Conservation (phyloP, 2,797 vertebrate species). For the Oreonectes daqikongensis region DNA sequence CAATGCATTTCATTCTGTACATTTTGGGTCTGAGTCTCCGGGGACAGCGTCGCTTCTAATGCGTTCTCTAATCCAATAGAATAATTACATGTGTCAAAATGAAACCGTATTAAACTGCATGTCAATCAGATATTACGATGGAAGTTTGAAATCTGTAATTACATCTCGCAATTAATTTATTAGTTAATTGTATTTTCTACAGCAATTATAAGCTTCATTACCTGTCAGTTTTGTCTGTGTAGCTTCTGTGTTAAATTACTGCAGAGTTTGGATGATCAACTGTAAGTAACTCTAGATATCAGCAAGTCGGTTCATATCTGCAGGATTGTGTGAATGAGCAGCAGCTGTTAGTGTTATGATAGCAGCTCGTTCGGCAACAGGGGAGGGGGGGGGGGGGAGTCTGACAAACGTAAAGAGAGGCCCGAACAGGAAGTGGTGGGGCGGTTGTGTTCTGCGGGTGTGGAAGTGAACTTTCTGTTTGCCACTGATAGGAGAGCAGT, state of each 20-base stretch:
- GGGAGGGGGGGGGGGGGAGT: constrained; percentile 19
- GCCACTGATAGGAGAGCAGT: constrained; percentile 44
- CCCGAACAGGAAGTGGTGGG: constrained; percentile 48
- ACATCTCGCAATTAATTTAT: constrained; percentile 46
- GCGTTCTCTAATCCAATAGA: neutral
- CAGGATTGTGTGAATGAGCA: constrained; percentile 43
- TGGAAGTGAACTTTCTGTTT: constrained; percentile 34
- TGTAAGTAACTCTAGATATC: constrained; percentile 1
- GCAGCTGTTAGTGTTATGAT: constrained; percentile 50
- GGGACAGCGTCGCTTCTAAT: neutral
- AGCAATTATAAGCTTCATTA: constrained; percentile 52
- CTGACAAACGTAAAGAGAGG: constrained; percentile 15
- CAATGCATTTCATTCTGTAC: neutral
- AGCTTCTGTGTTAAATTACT: neutral
- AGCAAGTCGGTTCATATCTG: constrained; percentile 9
- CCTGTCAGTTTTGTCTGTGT: constrained; percentile 27
- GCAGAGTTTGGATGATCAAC: neutral
- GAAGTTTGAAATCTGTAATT: constrained; percentile 52
- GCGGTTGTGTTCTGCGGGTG: constrained; percentile 18
- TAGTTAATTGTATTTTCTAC: constrained; percentile 43
- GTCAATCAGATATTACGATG: constrained; percentile 42
- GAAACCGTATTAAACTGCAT: constrained; percentile 31
- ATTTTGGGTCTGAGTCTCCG: neutral
- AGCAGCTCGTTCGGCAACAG: constrained; percentile 12
- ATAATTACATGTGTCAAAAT: constrained; percentile 36